Conservation (phyloP, 2,113 vertebrate genomes). For the Oncorhynchus kisutch region DNA sequence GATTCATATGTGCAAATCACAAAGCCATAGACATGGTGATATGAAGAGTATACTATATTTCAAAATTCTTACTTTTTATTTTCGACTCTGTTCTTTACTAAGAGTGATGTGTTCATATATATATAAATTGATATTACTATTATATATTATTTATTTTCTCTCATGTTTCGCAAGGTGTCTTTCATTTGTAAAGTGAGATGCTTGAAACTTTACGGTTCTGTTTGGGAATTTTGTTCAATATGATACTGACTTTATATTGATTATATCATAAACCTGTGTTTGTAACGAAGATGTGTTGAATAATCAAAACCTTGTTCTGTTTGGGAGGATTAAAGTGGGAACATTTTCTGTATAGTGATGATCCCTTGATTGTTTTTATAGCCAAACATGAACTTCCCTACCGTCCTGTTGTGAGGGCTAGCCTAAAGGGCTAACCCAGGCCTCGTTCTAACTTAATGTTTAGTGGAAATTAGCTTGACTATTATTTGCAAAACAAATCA, state of each 20-base stretch:
- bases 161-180: slow-evolving; percentile 79
- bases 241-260: slow-evolving; percentile 88
- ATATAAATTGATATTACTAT: slow-evolving; percentile 75
- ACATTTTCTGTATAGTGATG: slow-evolving; percentile 69
- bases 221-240: slow-evolving; percentile 84
- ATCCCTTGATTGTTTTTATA: slow-evolving; percentile 73
- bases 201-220: slow-evolving; percentile 72
- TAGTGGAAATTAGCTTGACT: slow-evolving; percentile 83
- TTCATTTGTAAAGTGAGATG: slow-evolving; percentile 70
- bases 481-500: slow-evolving; percentile 83
- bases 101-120: slow-evolving; percentile 82
- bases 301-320: slow-evolving; percentile 67
- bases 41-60: slow-evolving; percentile 74
- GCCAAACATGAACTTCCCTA: slow-evolving; percentile 67
- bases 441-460: slow-evolving; percentile 77
- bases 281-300: slow-evolving; percentile 85
- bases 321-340: slow-evolving; percentile 70
- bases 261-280: slow-evolving; percentile 89
- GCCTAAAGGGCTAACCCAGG: slow-evolving; percentile 52
- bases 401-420: slow-evolving; percentile 60
- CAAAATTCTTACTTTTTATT: slow-evolving; percentile 74
- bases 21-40: slow-evolving; percentile 85
- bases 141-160: slow-evolving; percentile 89
- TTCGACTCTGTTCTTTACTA: slow-evolving; percentile 72
- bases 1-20: slow-evolving; percentile 77